Percentiles rank a stretch among this genome's conserved stretches.
Evolutionary conservation across 1,140 invertebrate genomes (phyloP).

Genomic region (Drepana arcuata): DNA sequence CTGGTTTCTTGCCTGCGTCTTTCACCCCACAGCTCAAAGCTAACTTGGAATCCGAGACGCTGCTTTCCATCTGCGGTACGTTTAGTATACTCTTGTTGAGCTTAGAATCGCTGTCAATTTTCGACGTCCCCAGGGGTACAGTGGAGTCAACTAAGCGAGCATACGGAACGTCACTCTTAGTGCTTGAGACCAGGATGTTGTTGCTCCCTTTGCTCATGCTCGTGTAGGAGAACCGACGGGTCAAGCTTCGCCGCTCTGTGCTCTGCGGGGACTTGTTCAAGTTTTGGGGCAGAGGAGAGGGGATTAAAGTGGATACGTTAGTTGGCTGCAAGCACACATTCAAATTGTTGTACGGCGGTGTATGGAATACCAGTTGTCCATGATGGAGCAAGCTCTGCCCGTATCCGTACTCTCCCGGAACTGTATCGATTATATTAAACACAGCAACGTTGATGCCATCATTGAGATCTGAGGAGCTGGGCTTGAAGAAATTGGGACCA

Average conservation of each 20-base stretch:
- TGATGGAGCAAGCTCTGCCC: slow-evolving; percentile 94
- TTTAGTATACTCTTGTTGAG: slow-evolving; percentile 74
- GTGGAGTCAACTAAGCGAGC: slow-evolving; percentile 79
- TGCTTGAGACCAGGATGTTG: slow-evolving; percentile 49
- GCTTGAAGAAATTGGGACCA: slow-evolving; percentile 90
- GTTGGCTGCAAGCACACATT: slow-evolving; percentile 84
- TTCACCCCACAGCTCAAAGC: slow-evolving; percentile 70
- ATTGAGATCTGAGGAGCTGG: slow-evolving; percentile 82
- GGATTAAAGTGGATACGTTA: slow-evolving; percentile 53
- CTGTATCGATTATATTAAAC: slow-evolving; percentile 66
- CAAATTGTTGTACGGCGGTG: slow-evolving; percentile 86
- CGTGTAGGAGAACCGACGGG: slow-evolving; percentile 77
- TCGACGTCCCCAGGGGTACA: slow-evolving; percentile 65
- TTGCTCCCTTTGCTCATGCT: slow-evolving; percentile 67
- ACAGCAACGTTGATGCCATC: slow-evolving; percentile 87
- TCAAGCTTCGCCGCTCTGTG: slow-evolving; percentile 69
- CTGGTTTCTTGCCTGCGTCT: slow-evolving; percentile 33
- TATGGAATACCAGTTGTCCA: slow-evolving; percentile 91
- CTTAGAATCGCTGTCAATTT: slow-evolving; percentile 86
- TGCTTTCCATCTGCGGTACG: slow-evolving; percentile 76
- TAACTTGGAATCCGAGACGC: slow-evolving; percentile 86
- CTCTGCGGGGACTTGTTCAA: slow-evolving; percentile 52
- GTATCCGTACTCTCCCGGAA: slow-evolving; percentile 81
- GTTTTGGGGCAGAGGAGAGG: slow-evolving; percentile 55
- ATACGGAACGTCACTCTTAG: slow-evolving; percentile 82